Base-by-base conservation (phyloP, 2,113 vertebrate genomes). In the Periophthalmodon schlosseri region DNA sequence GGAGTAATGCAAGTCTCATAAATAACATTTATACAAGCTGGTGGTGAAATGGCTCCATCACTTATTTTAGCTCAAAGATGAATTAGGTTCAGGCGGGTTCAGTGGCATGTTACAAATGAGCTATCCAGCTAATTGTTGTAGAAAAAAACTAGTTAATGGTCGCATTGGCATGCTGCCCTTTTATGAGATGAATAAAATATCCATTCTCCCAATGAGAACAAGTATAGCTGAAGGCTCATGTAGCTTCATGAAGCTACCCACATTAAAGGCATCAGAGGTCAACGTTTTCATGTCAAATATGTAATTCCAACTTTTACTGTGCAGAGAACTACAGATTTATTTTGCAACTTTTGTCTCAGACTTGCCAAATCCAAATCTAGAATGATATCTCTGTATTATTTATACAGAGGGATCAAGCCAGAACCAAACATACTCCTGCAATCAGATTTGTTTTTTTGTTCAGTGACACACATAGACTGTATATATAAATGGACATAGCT, bases 121-220 rank as follows among this genome's bases (percentile, higher is more conserved):
- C 49, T 49, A 84, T 76, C 77, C 82, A 77, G 82, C 75, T 87
- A 88, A 89, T 84, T 85, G 78, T 78, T 84, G 80, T 67, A 34
- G 52, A 74, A 89, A 90, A 88, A 81, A 81, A 75, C 83, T 73
- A 61, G 68, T 82, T 84, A 87, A 89, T 83, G 85, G 84, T 75
- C 60, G 18, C 79, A 73, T 78, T 90, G 87, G 82, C 88, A 79
- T 49, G 44, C 66, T 68, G 81, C 84, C 80, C 71, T 82, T 44
- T 84, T 81, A 61, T 66, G 58, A 83, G 69, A 85, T 77, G 56
- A 80, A 85, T 75, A 68, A 84, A 74, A 82, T 69, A 73, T 73
- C 68, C 39, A 46, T 47, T 46, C 39, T 24, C 20, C 21, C 44
- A 49, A 14, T 68, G 11, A 18, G n/a, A 49, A 11, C 1, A 8